These are phyloP conservation scores for Smithornis capensis DNA, from an alignment of 2,113 vertebrate species.

Conservation along the genomic window DNA sequence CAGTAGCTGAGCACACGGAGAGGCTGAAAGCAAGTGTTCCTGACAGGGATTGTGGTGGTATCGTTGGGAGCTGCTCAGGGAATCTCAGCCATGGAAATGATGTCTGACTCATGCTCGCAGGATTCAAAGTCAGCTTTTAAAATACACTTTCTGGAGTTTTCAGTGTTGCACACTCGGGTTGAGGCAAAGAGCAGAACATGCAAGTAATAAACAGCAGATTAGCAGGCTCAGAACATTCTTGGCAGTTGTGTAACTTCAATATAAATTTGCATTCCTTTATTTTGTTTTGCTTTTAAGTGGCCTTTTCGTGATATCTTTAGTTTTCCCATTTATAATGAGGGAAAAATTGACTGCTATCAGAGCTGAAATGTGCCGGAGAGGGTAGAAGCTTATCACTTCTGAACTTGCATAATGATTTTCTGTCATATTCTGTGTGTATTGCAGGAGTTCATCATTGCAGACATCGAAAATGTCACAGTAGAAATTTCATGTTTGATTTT, in stretches of 20 bases:
- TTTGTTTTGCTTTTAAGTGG: constrained; percentile 37
- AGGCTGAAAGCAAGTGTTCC: constrained; percentile 1
- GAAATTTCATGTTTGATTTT: not conserved
- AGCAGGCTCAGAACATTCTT: not conserved
- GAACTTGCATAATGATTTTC: constrained; percentile 8
- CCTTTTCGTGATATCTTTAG: not conserved
- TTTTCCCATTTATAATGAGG: constrained; percentile 14
- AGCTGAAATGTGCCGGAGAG: not conserved
- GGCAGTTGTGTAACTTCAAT: not conserved
- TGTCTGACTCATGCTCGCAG: constrained; percentile 29
- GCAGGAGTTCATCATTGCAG: not conserved
- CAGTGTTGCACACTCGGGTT: not conserved
- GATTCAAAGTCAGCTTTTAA: constrained; percentile 6
- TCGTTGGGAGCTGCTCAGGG: not conserved
- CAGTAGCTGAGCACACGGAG: too few species aligned
- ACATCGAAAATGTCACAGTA: not conserved
- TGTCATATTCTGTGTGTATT: not conserved
- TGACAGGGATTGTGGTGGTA: not conserved
- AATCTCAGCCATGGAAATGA: constrained; percentile 33
- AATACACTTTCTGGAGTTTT: not conserved
- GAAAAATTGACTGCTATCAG: not conserved
- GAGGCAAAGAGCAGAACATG: constrained; percentile 6
- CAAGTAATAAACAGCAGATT: not conserved
- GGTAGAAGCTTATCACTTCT: constrained; percentile 10
- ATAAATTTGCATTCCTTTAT: constrained; percentile 5